These are phyloP conservation scores for Copsychus sechellarum DNA, from an alignment of 2,113 vertebrate species.

Conservation along the genomic window DNA sequence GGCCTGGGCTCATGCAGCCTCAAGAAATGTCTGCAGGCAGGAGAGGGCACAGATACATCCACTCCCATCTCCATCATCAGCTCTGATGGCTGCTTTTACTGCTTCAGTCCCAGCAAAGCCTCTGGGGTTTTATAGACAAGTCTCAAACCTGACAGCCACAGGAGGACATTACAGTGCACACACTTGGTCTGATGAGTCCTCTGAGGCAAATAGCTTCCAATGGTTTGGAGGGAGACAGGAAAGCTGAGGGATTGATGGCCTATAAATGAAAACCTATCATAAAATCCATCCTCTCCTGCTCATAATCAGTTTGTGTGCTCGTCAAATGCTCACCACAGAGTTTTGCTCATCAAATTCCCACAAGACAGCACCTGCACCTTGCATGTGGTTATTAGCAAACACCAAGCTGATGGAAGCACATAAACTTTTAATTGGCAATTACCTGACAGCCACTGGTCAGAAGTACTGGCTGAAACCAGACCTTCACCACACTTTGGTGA, in stretches of 20 bases:
- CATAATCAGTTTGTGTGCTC: neutral
- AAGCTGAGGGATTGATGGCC: neutral
- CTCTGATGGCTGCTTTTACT: neutral
- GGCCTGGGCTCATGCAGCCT: neutral
- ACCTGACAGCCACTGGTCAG: neutral
- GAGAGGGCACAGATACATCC: neutral
- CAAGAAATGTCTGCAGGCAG: neutral
- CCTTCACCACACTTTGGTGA: neutral
- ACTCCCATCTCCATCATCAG: neutral
- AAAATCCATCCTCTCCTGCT: neutral
- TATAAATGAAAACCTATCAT: neutral
- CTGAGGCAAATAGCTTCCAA: neutral
- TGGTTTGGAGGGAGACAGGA: neutral
- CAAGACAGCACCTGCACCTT: neutral
- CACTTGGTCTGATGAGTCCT: neutral
- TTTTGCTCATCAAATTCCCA: neutral
- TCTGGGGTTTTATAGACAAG: neutral
- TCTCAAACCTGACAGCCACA: neutral
- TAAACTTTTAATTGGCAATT: neutral
- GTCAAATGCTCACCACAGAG: neutral
- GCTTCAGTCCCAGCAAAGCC: neutral
- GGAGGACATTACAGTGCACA: neutral
- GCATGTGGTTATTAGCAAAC: neutral
- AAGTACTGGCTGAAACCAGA: neutral
- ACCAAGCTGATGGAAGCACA: neutral